Evolutionary conservation across 2,113 vertebrate species (phyloP).

Genomic region (Porphyrio hochstetteri): DNA sequence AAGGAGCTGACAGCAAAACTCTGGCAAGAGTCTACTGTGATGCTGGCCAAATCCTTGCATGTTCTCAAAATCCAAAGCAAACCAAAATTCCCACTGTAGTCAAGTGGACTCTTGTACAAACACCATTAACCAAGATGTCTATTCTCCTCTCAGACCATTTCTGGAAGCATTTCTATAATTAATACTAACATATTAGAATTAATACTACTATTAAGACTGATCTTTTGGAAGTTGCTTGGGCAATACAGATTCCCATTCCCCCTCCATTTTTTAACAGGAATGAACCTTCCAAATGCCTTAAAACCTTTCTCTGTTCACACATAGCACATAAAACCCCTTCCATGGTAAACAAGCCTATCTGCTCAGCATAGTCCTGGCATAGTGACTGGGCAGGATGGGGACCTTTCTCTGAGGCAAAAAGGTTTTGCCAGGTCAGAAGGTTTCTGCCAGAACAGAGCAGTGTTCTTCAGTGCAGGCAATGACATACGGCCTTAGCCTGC

Average conservation of each 20-base stretch:
- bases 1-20: neutral
- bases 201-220: neutral
- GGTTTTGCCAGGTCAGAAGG: neutral
- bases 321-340: neutral
- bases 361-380: neutral
- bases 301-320: neutral
- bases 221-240: neutral
- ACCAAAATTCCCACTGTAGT: neutral
- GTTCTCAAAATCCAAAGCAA: neutral
- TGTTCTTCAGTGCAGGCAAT: neutral
- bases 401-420: neutral
- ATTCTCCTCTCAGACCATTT: neutral
- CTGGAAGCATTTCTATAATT: neutral
- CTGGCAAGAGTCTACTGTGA: neutral
- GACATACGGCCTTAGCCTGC: accelerated
- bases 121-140: neutral
- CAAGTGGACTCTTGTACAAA: neutral
- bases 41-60: neutral
- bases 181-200: neutral
- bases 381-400: neutral
- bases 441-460: neutral
- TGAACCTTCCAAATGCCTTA: neutral
- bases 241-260: neutral
- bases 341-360: neutral
- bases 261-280: neutral